A percentile compares a stretch with the other conserved stretches of the same genome.
Conservation (phyloP, 2,888 invertebrate genomes). For the Cryptocheilus praepositus region DNA sequence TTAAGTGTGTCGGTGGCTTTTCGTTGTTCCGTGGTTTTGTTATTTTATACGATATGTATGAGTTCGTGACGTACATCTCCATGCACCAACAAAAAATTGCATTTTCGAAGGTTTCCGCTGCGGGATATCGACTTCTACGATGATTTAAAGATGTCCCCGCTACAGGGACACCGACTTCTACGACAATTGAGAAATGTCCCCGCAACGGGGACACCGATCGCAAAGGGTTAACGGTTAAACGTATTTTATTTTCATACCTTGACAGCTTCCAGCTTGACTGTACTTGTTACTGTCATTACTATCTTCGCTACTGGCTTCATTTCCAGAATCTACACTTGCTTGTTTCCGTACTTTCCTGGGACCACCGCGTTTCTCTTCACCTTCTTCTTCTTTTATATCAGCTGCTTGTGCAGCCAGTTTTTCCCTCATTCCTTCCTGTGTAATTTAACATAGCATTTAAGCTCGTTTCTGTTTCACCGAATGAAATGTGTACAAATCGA, state of each 20-base stretch:
- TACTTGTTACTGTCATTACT: slow-evolving; percentile 92
- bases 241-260: slow-evolving; percentile 56
- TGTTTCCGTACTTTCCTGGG: slow-evolving; percentile 79
- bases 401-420: slow-evolving; percentile 83
- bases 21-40: too few species aligned
- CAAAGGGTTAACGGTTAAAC: background rate
- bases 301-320: slow-evolving; percentile 95
- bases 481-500: too few species aligned
- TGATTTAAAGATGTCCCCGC: too few species aligned
- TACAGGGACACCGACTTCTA: too few species aligned
- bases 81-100: too few species aligned
- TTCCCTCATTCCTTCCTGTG: slow-evolving; percentile 89
- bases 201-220: too few species aligned
- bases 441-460: slow-evolving; percentile 9
- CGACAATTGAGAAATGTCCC: too few species aligned
- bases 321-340: slow-evolving; percentile 88
- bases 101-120: too few species aligned
- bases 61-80: too few species aligned
- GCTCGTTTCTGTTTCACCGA: slow-evolving; percentile 21
- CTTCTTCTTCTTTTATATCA: slow-evolving; percentile 78
- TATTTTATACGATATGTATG: too few species aligned
- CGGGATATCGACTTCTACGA: too few species aligned
- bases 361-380: slow-evolving; percentile 72
- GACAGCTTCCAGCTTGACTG: slow-evolving; percentile 80
- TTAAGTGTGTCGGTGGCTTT: too few species aligned